Base-by-base conservation (phyloP, 1,140 invertebrate species). In the Ips nitidus region DNA sequence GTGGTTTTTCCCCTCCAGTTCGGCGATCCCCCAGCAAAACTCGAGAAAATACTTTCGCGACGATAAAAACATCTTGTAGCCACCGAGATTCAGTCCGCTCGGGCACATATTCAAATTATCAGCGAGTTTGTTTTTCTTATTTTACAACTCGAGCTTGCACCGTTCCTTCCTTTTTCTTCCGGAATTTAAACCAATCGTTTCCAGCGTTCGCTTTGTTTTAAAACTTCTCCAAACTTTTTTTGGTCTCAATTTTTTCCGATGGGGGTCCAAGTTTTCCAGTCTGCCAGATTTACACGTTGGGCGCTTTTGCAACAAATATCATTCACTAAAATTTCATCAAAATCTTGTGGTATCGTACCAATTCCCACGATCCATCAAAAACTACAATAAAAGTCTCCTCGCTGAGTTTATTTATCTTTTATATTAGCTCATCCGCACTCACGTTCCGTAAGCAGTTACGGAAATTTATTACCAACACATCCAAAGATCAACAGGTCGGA, bases 61-160 rank as follows among this genome's bases (percentile, higher is more conserved):
- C 77, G 78, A 80, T 80, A 80, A 80, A 80, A 80, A 80, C 78
- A 80, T 80, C 78, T 80, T 80, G 78, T 80, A 77, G 76, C 76
- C 71, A 59, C 66, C 61, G 75, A 80, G 78, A 79, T 80, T 80
- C 78, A 79, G 77, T 80, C 74, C 75, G 77, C 58, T 75, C 77
- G 75, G 73, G 75, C 78, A 80, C 78, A 80, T 80, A 80, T 80
- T 80, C 78, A 80, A 80, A 80, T 80, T 80, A 80, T 80, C 78
- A 80, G 74, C 75, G 73, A 80, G 78, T 80, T 80, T 78, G 77
- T 80, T 80, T 80, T 80, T 77, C 78, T 78, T 80, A 79, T 79
- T 79, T 74, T 74, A 64, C 69, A 76, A 75, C 47, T 68, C 60
- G 41, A 39, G 45, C 65, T 38, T 8, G 47, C 56, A 69, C 61